phyloP scores from a whole-genome alignment of 2,113 vertebrate species.

The Isichthys henryi region DNA sequence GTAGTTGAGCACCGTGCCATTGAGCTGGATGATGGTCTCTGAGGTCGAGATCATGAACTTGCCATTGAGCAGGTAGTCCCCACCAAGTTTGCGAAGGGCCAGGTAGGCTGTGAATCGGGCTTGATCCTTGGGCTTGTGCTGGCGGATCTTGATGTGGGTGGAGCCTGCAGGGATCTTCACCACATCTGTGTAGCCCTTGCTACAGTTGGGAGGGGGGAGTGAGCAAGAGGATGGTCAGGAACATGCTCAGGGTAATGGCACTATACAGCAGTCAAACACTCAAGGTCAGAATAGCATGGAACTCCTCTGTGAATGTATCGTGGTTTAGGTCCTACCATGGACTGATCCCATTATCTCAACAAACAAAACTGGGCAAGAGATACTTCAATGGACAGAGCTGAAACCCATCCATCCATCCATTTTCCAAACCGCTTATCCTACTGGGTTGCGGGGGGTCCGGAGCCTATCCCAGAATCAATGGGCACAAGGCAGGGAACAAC shows the following conservation, averaged over 20 bases:
- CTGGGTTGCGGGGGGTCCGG: no score
- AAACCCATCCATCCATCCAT: no score
- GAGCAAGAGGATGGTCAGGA: neutral
- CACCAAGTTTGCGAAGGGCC: slow-evolving; percentile 74
- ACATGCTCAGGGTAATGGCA: no score
- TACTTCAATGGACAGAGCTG: neutral
- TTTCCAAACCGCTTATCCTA: no score
- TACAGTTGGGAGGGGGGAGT: slow-evolving; percentile 38
- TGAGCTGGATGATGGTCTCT: slow-evolving; percentile 84
- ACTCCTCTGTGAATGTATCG: neutral
- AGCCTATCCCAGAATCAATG: no score
- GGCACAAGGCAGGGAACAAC: no score
- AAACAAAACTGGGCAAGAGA: neutral
- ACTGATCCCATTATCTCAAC: neutral
- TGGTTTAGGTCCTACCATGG: neutral
- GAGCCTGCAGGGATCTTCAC: slow-evolving; percentile 89
- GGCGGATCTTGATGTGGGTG: slow-evolving; percentile 91
- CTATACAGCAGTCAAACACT: neutral
- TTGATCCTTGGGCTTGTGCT: slow-evolving; percentile 88
- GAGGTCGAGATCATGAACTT: slow-evolving; percentile 98
- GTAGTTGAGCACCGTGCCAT: slow-evolving; percentile 91
- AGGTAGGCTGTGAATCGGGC: slow-evolving; percentile 86
- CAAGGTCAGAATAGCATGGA: neutral
- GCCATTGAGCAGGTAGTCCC: slow-evolving; percentile 89
- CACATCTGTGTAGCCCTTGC: slow-evolving; percentile 95